Evolutionary conservation across 2,797 vertebrate genomes (phyloP), one percentile per base, ranked within the genome.

Genomic region (Argya squamiceps): DNA sequence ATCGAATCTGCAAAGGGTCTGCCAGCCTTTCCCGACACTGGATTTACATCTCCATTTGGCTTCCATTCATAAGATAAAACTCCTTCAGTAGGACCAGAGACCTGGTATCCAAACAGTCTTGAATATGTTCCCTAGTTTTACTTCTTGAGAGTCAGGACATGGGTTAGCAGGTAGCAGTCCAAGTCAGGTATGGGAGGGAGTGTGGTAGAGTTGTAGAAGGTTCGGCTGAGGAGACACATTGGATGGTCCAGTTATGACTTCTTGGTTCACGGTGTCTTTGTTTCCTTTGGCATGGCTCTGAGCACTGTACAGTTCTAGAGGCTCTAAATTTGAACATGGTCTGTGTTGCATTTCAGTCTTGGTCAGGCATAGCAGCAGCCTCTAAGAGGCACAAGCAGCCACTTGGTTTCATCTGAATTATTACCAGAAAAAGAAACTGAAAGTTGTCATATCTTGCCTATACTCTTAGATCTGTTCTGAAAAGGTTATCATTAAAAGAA

Each of bases 401-500:
- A 22, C 49, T 89, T 84, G 44, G 64, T 77, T 94, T 91, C 29
- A 3, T 74, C 62, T 53, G 52, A 89, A 77, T 88, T 92, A 47
- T 47, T 44, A 64, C 49, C 41, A 77, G 75, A 93, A 95, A 92
- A 90, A 60, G 73, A 92, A 94, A 91, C 93, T 80, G 60, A 85
- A 96, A 96, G 78, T 88, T 77, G 43, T 74, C 55, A 3, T 81
- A 69, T 86, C 73, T 94, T 93, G 67, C 41, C 43, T 60, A 21
- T 60, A 46, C 81, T 80, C 24, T 68, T 77, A 43, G 24, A 39
- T 92, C 62, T 91, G 32, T 90, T 87, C 80, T 87, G 86, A 84
- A 87, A 92, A 92, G 67, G 34, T 91, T 94, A 12, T 83, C 65
- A 60, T 93, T 92, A 73, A 90, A 92, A 84, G 39, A 84, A 93